Percentiles rank a stretch among this genome's conserved stretches.
phyloP scores from a whole-genome alignment of 2,113 vertebrate species.

The Mus pahari region DNA sequence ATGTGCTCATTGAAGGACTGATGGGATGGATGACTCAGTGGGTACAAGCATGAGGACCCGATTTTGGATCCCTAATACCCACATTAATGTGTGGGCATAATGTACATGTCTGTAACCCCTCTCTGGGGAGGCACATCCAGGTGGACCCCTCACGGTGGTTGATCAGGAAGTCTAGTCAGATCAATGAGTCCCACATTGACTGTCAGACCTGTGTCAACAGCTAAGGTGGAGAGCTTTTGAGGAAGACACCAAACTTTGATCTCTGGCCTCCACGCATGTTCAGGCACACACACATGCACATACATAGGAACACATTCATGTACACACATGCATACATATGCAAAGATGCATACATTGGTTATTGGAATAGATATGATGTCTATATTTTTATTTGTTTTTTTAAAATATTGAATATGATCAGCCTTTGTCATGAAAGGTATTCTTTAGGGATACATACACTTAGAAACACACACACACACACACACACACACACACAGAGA shows the following conservation, averaged over 20 bases:
- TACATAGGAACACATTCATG: background rate
- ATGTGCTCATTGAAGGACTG: background rate
- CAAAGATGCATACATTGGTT: background rate
- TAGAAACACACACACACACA: no score
- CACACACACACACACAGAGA: no score
- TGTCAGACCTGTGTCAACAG: no score
- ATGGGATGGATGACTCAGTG: background rate
- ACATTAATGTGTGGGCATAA: background rate
- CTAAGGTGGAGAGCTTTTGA: background rate
- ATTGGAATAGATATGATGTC: background rate
- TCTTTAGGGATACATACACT: background rate
- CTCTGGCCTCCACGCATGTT: no score
- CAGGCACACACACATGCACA: background rate
- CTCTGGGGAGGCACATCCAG: no score
- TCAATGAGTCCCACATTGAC: background rate
- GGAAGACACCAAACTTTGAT: no score
- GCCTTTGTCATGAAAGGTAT: background rate
- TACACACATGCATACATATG: background rate
- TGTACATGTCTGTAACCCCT: background rate
- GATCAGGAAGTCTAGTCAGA: background rate
- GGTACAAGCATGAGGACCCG: background rate
- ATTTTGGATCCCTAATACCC: no score
- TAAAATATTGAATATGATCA: no score
- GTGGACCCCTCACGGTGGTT: background rate
- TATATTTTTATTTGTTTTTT: conserved; percentile 36